A percentile compares a stretch with the other conserved stretches of the same genome.
Evolutionary conservation across 2,797 vertebrate species (phyloP).

Genomic region (Pseudomugil tenellus): DNA sequence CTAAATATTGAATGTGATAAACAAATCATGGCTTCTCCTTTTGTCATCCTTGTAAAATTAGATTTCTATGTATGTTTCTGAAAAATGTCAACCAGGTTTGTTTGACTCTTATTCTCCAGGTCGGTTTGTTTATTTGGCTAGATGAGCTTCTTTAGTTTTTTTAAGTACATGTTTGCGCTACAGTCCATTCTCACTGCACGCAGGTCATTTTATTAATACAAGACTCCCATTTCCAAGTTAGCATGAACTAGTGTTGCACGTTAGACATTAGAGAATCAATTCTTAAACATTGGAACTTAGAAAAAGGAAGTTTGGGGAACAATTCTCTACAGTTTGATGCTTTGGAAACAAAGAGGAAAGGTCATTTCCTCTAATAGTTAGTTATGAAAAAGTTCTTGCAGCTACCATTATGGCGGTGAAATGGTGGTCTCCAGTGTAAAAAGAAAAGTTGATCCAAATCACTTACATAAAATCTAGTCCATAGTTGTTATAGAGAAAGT

Average conservation of each 20-base stretch:
- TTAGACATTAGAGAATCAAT: neutral
- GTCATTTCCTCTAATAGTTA: neutral
- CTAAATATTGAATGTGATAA: conserved; percentile 2
- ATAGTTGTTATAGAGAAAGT: neutral
- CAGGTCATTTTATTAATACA: neutral
- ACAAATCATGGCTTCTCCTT: neutral
- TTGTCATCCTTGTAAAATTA: neutral
- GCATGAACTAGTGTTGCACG: neutral
- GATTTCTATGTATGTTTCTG: neutral
- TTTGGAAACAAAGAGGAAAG: neutral
- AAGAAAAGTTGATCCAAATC: neutral
- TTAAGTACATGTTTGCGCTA: neutral
- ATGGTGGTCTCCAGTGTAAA: neutral
- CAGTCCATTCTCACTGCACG: neutral
- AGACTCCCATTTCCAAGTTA: neutral
- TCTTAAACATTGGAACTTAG: neutral
- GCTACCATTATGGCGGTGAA: neutral
- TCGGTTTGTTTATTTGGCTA: neutral
- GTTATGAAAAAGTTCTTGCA: neutral
- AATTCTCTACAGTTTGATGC: neutral
- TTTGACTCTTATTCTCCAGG: too few relatives aligned
- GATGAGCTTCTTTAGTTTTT: neutral
- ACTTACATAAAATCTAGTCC: neutral
- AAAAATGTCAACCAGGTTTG: neutral
- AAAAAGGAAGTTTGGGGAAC: neutral